A percentile compares a stretch with the other conserved stretches of the same genome.
These are phyloP conservation scores for Micropterix aruncella DNA, from an alignment of 2,888 invertebrate species.

Conservation along the genomic window DNA sequence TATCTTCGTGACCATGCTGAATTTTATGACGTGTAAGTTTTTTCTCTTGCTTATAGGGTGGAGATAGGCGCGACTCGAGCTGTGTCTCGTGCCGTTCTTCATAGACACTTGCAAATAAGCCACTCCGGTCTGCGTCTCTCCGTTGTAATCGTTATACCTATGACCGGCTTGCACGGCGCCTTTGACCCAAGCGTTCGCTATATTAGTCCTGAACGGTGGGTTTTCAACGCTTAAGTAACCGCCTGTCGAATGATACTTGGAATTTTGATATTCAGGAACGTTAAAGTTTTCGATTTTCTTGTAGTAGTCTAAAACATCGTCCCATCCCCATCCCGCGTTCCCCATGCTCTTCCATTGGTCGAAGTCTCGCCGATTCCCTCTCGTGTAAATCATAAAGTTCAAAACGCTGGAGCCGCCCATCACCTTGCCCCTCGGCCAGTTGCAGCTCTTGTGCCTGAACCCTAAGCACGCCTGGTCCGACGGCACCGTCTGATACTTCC, in stretches of 20 bases:
- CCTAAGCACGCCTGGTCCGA: constrained; percentile 59
- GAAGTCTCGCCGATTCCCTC: constrained; percentile 58
- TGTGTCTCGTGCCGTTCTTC: constrained; percentile 50
- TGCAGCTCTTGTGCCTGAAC: constrained; percentile 58
- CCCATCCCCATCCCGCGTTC: constrained; percentile 60
- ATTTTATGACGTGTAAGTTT: constrained; percentile 47
- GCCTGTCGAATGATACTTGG: constrained; percentile 35
- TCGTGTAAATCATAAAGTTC: constrained; percentile 70
- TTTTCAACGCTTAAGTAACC: constrained; percentile 43
- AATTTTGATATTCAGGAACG: constrained; percentile 38
- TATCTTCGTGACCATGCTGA: constrained; percentile 43
- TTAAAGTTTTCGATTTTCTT: constrained; percentile 62
- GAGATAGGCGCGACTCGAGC: constrained; percentile 52
- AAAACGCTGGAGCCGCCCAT: constrained; percentile 70
- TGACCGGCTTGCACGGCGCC: constrained; percentile 48
- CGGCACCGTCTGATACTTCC: constrained; percentile 70
- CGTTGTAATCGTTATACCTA: constrained; percentile 45
- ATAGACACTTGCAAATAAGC: constrained; percentile 47
- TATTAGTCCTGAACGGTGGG: constrained; percentile 33
- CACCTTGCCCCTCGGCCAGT: constrained; percentile 70
- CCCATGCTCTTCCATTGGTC: constrained; percentile 61
- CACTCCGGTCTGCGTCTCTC: constrained; percentile 44
- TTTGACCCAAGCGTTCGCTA: constrained; percentile 42
- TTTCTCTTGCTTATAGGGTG: constrained; percentile 40
- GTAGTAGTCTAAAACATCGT: constrained; percentile 60